Evolutionary conservation across 2,888 invertebrate species (phyloP).

Genomic region (Synanthedon tipuliformis): DNA sequence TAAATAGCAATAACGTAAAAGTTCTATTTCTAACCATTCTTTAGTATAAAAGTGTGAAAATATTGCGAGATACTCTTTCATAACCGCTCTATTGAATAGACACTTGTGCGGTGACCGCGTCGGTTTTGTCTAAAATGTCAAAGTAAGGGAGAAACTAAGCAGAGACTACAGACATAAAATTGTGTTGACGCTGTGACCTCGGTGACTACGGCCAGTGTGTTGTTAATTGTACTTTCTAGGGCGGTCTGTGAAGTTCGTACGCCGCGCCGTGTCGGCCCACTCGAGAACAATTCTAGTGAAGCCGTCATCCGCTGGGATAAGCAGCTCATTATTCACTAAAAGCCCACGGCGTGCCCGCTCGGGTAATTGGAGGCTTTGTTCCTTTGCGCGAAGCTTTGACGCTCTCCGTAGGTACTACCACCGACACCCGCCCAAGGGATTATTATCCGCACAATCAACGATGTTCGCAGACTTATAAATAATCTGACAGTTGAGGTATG

Average conservation of each 20-base stretch:
- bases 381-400: conserved; percentile 58
- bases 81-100: conserved; percentile 26
- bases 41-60: too few relatives aligned
- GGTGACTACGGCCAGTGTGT: conserved; percentile 10
- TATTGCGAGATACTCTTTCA: not conserved
- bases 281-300: conserved; percentile 57
- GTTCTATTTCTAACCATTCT: too few relatives aligned
- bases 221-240: conserved; percentile 1
- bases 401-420: conserved; percentile 43
- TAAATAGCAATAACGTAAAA: too few relatives aligned
- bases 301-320: conserved; percentile 58
- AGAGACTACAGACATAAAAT: conserved; percentile 29
- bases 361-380: conserved; percentile 68
- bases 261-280: conserved; percentile 33
- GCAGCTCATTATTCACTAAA: conserved; percentile 69
- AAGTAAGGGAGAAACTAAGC: conserved; percentile 38
- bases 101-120: conserved; percentile 44
- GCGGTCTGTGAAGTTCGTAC: conserved; percentile 3
- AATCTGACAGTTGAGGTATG: conserved; percentile 55
- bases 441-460: conserved; percentile 62
- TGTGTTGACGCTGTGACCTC: conserved; percentile 52
- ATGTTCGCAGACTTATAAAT: conserved; percentile 44
- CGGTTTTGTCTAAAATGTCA: conserved; percentile 58
- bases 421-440: conserved; percentile 31
- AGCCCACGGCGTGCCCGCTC: conserved; percentile 63